Conservation (phyloP, 2,797 vertebrate species). For the Hippopotamyrus pictus region DNA sequence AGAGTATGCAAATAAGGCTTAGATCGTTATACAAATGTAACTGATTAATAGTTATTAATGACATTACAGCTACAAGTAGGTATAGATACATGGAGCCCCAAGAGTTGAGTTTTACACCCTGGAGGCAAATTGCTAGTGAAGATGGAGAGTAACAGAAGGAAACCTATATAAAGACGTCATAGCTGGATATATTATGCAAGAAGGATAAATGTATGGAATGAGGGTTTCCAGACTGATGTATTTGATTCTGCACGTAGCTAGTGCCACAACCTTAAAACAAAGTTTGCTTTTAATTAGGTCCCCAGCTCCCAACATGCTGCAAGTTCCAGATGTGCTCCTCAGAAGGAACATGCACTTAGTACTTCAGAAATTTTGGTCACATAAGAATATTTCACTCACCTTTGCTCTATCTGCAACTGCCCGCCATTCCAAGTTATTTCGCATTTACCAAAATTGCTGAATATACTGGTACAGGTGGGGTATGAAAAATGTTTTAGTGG, state of each 20-base stretch:
- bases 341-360: neutral
- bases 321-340: neutral
- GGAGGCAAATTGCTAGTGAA: neutral
- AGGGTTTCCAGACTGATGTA: conserved; percentile 4
- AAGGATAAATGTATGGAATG: neutral
- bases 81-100: neutral
- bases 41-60: neutral
- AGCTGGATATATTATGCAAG: neutral
- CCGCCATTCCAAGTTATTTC: neutral
- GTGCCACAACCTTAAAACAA: neutral
- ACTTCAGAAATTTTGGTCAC: neutral
- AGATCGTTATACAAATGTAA: neutral
- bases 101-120: neutral
- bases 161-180: neutral
- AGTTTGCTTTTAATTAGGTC: neutral
- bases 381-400: neutral
- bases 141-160: neutral
- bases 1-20: neutral
- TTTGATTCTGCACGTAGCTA: neutral
- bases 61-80: neutral
- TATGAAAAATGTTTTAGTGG: neutral
- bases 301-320: neutral
- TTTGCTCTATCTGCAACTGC: neutral
- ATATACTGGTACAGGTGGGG: neutral
- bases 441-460: neutral